These are phyloP conservation scores for Smithornis capensis DNA, from an alignment of 2,113 vertebrate genomes.

Conservation along the genomic window DNA sequence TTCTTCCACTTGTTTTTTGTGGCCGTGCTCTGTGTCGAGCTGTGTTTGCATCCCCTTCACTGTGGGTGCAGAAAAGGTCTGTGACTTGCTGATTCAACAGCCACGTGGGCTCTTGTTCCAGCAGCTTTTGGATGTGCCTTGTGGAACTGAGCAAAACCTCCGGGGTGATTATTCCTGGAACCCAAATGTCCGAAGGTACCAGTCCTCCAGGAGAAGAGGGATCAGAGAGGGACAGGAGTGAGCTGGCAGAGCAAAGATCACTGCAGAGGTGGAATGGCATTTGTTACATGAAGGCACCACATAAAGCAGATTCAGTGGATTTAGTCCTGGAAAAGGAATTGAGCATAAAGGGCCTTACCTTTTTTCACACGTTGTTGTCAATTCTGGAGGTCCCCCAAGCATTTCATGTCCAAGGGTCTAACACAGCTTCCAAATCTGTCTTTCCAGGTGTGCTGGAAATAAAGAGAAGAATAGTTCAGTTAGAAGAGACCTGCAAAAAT, in stretches of 20 bases:
- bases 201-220: neutral
- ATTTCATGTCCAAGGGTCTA: neutral
- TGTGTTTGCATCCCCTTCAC: neutral
- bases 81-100: neutral
- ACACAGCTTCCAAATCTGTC: neutral
- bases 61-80: neutral
- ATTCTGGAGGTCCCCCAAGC: neutral
- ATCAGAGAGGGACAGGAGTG: neutral
- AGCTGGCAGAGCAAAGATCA: neutral
- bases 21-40: neutral
- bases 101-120: neutral
- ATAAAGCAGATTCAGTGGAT: neutral
- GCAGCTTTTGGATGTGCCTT: neutral
- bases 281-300: neutral
- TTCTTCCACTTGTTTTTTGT: neutral
- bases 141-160: neutral
- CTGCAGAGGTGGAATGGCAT: neutral
- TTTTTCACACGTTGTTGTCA: neutral
- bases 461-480: too few relatives aligned
- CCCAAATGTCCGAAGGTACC: neutral
- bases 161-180: neutral
- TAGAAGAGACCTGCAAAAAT: neutral
- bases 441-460: neutral
- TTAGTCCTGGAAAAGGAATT: neutral
- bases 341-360: neutral